Base-by-base conservation (phyloP, 2,113 vertebrate species). In the Paedocypris sp. region DNA sequence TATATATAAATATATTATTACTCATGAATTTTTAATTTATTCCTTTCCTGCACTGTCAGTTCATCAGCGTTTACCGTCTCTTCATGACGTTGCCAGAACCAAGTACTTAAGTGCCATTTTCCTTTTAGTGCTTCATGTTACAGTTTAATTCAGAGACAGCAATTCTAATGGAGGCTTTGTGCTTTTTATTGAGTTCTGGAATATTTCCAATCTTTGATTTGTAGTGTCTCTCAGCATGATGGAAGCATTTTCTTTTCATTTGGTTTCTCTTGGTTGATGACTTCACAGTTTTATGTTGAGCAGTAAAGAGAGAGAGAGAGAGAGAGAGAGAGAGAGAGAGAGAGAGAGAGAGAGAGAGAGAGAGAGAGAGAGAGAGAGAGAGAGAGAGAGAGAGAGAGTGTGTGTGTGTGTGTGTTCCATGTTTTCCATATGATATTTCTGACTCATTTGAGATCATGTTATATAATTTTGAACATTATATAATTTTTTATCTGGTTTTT, bases 161-260 rank as follows among this genome's bases (percentile, higher is more conserved):
- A 57, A 6, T 42, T 46, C 16, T 59, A 9, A 58, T 38, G 11
- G 15, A 51, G 20, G 31, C 38, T 9, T n/a, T 32, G 42, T 43
- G 23, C 29, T 63, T 51, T 42, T 68, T 63, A 61, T 29, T 16
- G 29, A 9, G 10, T 47, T 25, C 29, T 51, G 52, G 26, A 51
- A 42, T 29, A 26, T 13, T 23, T 62, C 48, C 48, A 53, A 38
- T 51, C 25, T 63, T 31, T 58, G 12, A 59, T 68, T 63, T 68
- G 52, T 51, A 46, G 31, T 68, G 38, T 12, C 52, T 63, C n/a
- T 63, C 45, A 46, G 38, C 38, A 18, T 29, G 33, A 20, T 43
- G 29, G 36, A 32, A 68, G 11, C 26, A 43, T 46, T 26, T 57
- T 36, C 3, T 9, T 7, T 35, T 6, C 4, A 25, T 2, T 8